Base-by-base conservation (phyloP, 2,113 vertebrate genomes). In the Chauna torquata region DNA sequence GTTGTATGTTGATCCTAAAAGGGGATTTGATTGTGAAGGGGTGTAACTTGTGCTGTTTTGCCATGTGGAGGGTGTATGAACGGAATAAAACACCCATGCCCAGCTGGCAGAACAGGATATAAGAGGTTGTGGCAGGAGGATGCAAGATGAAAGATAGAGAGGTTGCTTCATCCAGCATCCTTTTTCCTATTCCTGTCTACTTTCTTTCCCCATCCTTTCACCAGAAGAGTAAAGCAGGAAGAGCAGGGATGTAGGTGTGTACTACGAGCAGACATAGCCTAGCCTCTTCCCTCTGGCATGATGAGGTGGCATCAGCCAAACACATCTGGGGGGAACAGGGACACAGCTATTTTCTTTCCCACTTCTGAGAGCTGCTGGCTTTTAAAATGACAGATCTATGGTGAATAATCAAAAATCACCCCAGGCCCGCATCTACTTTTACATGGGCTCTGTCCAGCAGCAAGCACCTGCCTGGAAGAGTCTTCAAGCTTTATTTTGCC, bases 141-240 rank as follows among this genome's bases (percentile, higher is more conserved):
- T 10, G 50, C 17, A 5, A 84, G 82, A 92, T 88, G 66, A 23
- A 70, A 81, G 83, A 84, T 47, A 88, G 40, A 5, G 34, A 76
- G 40, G 12, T 79, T 92, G 86, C 91, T 90, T 93, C 94, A 87
- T 16, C 91, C 68, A 22, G 50, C 24, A 81, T 79, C 94, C 72
- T 94, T 82, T 77, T 72, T 19, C 76, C 92, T 50, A 6, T 40
- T 78, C 90, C 89, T 20, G 54, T 80, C 79, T 28, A 89, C 95
- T 96, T 95, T 96, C 92, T 42, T 96, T 91, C 27, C 64, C 44
- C 55, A 68, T 57, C 89, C 82, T 94, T 97, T 97, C 95, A 71
- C 94, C 89, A 58, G 47, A 1, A 78, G 81, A 42, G 75, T 19
- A 75, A 76, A 83, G 62, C 62, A 95, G 88, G 75, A 78, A 1